Percentiles rank a stretch among this genome's conserved stretches.
Evolutionary conservation across 2,888 invertebrate genomes (phyloP).

Genomic region (Drosophila glabriapex): DNA sequence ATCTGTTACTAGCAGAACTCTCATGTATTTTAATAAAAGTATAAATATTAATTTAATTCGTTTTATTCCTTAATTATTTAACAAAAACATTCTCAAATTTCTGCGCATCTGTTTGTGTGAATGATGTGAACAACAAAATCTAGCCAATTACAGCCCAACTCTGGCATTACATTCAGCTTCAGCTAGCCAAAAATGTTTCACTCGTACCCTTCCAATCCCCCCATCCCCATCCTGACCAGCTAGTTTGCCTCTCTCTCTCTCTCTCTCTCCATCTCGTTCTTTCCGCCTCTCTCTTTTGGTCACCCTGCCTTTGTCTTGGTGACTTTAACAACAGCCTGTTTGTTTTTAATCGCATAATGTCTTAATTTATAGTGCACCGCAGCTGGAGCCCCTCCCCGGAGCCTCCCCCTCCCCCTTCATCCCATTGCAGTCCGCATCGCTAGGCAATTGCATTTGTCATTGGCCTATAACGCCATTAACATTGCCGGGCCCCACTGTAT

Average conservation of each 20-base stretch:
- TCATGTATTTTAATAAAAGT: background rate
- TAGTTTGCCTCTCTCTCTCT: background rate
- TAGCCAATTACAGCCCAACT: conserved; percentile 10
- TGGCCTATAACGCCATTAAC: conserved; percentile 81
- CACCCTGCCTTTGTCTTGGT: conserved; percentile 32
- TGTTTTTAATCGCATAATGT: conserved; percentile 84
- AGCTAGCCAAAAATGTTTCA: conserved; percentile 43
- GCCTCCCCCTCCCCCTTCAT: background rate
- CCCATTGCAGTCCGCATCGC: conserved; percentile 53
- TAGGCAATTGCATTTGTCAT: conserved; percentile 79
- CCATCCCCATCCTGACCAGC: background rate
- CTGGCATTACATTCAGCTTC: conserved; percentile 8
- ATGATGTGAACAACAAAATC: conserved; percentile 23
- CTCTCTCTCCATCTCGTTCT: conserved; percentile 6
- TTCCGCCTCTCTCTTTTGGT: conserved; percentile 11
- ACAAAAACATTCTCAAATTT: background rate
- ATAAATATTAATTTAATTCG: rapidly evolving
- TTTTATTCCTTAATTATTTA: background rate
- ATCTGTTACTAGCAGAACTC: background rate
- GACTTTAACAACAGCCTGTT: conserved; percentile 78
- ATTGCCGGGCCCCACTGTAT: conserved; percentile 45
- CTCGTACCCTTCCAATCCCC: conserved; percentile 7
- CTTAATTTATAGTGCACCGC: conserved; percentile 83
- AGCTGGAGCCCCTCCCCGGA: conserved; percentile 27
- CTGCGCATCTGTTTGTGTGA: conserved; percentile 5